These are phyloP conservation scores for Aspidiotus destructor DNA, from an alignment of 2,888 invertebrate species.

Conservation along the genomic window DNA sequence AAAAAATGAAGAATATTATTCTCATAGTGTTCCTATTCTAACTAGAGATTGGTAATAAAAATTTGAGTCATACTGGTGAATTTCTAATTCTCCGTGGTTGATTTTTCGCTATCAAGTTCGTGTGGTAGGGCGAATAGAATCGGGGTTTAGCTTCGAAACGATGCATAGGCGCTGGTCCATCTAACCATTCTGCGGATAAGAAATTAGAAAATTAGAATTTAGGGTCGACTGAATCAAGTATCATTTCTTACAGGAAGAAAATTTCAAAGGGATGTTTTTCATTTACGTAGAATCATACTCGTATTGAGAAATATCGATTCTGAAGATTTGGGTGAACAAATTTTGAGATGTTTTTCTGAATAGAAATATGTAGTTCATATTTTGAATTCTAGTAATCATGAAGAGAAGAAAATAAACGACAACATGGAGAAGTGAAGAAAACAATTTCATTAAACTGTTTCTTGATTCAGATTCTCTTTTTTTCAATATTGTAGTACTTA, in stretches of 20 bases:
- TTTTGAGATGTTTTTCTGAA: too few relatives aligned
- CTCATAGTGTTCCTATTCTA: too few relatives aligned
- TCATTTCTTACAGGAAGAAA: too few relatives aligned
- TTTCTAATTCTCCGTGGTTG: conserved; percentile 9
- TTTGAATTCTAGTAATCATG: not conserved
- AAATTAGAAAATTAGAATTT: too few relatives aligned
- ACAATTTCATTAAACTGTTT: not conserved
- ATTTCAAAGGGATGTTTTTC: too few relatives aligned
- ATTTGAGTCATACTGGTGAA: too few relatives aligned
- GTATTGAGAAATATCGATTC: too few relatives aligned
- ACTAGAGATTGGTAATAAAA: too few relatives aligned
- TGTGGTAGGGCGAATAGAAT: conserved; percentile 28
- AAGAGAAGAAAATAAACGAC: not conserved
- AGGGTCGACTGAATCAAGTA: too few relatives aligned
- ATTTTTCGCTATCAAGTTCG: conserved; percentile 10
- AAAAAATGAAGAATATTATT: too few relatives aligned
- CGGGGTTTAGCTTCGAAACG: conserved; percentile 16
- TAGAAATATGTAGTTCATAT: not conserved
- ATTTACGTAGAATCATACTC: too few relatives aligned
- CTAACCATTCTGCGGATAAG: conserved; percentile 17
- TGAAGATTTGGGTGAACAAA: too few relatives aligned
- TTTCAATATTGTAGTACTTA: conserved; percentile 6
- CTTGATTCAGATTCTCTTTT: not conserved
- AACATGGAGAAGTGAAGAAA: not conserved
- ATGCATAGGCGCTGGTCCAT: conserved; percentile 20